Evolutionary conservation across 2,113 vertebrate species (phyloP), one percentile per base, ranked within the genome.

Genomic region (Himantopus leucocephalus): DNA sequence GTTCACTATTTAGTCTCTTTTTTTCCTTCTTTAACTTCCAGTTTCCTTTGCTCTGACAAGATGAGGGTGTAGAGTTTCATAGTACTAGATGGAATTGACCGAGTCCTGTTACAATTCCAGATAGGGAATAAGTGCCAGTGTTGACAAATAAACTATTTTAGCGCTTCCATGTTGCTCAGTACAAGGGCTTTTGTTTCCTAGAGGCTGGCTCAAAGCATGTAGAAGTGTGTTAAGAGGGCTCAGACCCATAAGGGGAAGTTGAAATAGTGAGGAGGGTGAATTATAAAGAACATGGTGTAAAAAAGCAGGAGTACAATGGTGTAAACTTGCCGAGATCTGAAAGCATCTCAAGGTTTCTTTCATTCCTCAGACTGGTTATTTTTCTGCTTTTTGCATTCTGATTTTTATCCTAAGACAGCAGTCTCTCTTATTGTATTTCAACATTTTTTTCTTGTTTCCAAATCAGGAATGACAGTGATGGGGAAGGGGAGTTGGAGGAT

Each of bases 391-490:
- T 79, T 85, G 27, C 58, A 21, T 88, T 90, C 41, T 93, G 62
- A 67, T 48, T 94, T 91, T 70, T 62, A 29, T 66, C 32, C 2
- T 34, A 56, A n/a, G 30, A 72, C 23, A 78, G 53, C 20, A 39
- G 8, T 70, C 12, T 71, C 29, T 90, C 18, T 58, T 37, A 72
- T 0, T 78, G 26, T 70, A 77, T 74, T 85, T 88, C 47, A 85
- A 27, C 5, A 3, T 47, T 81, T 87, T 60, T 68, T 91, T 20
- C 62, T 75, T 94, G 37, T 96, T 87, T 97, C 74, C 66, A n/a
- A 90, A 97, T 86, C 92, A 99, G 99, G 96, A 99, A 99, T 98
- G 99, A 99, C 77, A 99, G 99, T 78, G 99, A 99, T 98, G 99
- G 99, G 20, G 99, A 99, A 91, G 99, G 98, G 70, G 99, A 99